A percentile compares a stretch with the other conserved stretches of the same genome.
phyloP scores from a whole-genome alignment of 2,888 invertebrate species.

The Apotomis turbidana region DNA sequence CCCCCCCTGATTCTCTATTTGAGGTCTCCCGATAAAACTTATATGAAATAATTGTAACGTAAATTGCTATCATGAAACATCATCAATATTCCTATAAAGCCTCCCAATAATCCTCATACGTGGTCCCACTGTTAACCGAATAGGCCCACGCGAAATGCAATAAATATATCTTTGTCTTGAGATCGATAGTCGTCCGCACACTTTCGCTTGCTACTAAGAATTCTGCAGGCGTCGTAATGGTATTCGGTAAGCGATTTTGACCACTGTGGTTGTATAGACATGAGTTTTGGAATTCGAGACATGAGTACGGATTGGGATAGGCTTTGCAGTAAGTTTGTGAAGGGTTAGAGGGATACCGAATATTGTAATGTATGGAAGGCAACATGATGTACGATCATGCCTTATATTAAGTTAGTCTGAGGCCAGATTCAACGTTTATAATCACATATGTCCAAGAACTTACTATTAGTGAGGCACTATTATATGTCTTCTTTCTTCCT shows the following conservation, averaged over 20 bases:
- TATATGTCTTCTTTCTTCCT: too few species aligned
- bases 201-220: slow-evolving; percentile 31
- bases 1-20: too few species aligned
- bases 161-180: neutral
- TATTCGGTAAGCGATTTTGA: slow-evolving; percentile 20
- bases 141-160: neutral
- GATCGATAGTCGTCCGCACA: slow-evolving; percentile 3
- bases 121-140: neutral
- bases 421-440: too few species aligned
- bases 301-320: slow-evolving; percentile 6
- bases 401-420: neutral
- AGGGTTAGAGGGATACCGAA: slow-evolving; percentile 4
- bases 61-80: neutral
- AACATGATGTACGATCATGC: neutral
- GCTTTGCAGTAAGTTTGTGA: neutral
- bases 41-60: neutral
- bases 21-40: neutral
- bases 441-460: too few species aligned
- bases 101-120: slow-evolving; percentile 6
- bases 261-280: neutral
- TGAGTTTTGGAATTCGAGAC: slow-evolving; percentile 22
- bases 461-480: too few species aligned
- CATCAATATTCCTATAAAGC: slow-evolving; percentile 2
- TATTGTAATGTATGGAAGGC: slow-evolving; percentile 5
- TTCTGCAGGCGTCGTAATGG: slow-evolving; percentile 26